Evolutionary conservation across 1,140 invertebrate species (phyloP), one percentile per base, ranked within the genome.

Genomic region (Pogonognathellus flavescens): DNA sequence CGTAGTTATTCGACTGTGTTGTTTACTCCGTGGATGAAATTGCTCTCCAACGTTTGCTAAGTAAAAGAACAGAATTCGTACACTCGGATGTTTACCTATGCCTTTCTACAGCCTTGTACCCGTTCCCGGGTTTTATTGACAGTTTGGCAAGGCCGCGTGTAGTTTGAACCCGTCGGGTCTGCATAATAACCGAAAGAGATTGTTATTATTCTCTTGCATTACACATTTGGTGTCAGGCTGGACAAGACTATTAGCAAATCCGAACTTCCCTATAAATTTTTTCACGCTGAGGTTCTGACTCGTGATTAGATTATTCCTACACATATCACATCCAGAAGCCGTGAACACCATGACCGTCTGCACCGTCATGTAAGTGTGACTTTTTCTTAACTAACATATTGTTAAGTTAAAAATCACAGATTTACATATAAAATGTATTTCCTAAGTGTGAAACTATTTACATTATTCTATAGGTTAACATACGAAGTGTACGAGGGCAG

Each of bases 401-500:
- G n/a, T n/a, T n/a, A n/a, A n/a, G n/a, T n/a, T n/a, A n/a, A n/a
- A n/a, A n/a, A n/a, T n/a, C n/a, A n/a, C n/a, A n/a, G n/a, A n/a
- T n/a, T n/a, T n/a, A n/a, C n/a, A 41, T 41, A 41, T 18, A 62
- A 1, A 62, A 16, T 62, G 8, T 62, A 20, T 41, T 2, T 4
- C 13, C 9, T 49, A 13, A 31, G 22, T 70, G 20, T 41, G 41
- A 41, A n/a, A 49, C 31, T 55, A 6, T 62, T 60, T 31, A 6
- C 1, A 52, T 82, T 16, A 20, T 13, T 16, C 4, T 50, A 3
- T 57, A 86, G 85, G 49, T 66, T 86, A 22, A 86, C 60, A 7
- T 86, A 86, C 41, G 85, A 86, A 62, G 53, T 86, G 13, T 86
- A 86, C 9, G 85, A 86, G 49, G 85, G 85, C 18, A 83, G 31